Base-by-base conservation (phyloP, 92 coral and sea anemone genomes). In the Pocillopora grandis region DNA sequence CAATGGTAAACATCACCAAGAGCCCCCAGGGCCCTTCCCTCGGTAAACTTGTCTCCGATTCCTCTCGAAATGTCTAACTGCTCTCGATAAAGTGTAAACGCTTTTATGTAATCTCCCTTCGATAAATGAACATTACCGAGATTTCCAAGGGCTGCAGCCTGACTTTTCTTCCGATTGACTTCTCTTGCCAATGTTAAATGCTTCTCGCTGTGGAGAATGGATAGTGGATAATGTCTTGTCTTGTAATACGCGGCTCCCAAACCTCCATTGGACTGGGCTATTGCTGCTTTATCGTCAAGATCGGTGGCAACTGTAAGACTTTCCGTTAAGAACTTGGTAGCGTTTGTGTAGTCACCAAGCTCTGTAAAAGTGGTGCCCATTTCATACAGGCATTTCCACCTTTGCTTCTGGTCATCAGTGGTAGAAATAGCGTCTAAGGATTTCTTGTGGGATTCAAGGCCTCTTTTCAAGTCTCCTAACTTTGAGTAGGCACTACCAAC, bases 401-500 rank as follows among this genome's bases (percentile, higher is more conserved):
- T 77, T 77, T 77, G 71, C 21, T 62, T 77, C 21, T 62, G 60
- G 81, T 77, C 60, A 33, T 58, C 81, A 3, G 81, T 62, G 19
- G 71, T 77, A 17, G 81, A 77, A 77, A 15, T 77, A 31, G 81
- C 81, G 35, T 77, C 71, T 48, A 77, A 61, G 71, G 81, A 62
- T 70, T 77, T 77, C 59, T 5, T 62, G 9, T 62, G 81, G 63
- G 33, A 77, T 77, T 77, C 81, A 77, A 62, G 81, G 15, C 81
- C 71, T 37, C 58, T 62, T 36, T 10, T 57, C 59, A 62, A 62
- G 59, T 77, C 81, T 77, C 81, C 81, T 62, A 77, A 35, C 18
- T 77, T 77, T 33, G 71, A 77, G 42, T 77, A 62, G 81, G 81
- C 81, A 77, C 59, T 77, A 19, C 81, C 81, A 77, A 77, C 81